Percentiles rank a stretch among this genome's conserved stretches.
Evolutionary conservation across 2,888 invertebrate species (phyloP).

Genomic region (Trypoxylon attenuatum): DNA sequence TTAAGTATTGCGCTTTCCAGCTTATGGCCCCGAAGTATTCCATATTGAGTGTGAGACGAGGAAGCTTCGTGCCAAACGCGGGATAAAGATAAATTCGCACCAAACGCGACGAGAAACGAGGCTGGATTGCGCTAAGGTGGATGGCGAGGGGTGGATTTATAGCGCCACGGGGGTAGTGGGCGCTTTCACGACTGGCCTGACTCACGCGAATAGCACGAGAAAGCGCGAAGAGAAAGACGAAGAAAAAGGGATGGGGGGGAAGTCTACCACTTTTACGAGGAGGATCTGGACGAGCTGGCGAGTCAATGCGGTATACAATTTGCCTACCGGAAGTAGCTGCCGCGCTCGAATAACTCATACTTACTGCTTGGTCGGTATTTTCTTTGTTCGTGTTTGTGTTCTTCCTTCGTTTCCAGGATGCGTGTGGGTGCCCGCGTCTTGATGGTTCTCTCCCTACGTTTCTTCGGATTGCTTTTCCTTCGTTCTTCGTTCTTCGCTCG

Average conservation of each 20-base stretch:
- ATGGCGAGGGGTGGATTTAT: constrained; percentile 51
- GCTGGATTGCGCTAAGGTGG: background rate
- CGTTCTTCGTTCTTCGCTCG: constrained; percentile 17
- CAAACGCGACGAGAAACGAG: constrained; percentile 13
- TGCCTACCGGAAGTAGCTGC: constrained; percentile 36
- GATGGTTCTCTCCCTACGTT: too few relatives aligned
- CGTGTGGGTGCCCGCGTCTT: background rate
- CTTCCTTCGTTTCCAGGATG: background rate
- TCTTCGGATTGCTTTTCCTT: too few relatives aligned
- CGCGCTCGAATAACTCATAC: constrained; percentile 33
- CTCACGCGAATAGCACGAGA: constrained; percentile 50
- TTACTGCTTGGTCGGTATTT: constrained; percentile 43
- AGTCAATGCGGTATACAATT: constrained; percentile 32
- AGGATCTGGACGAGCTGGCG: constrained; percentile 17
- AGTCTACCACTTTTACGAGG: constrained; percentile 39
- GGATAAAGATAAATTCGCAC: constrained; percentile 56
- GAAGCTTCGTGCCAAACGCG: constrained; percentile 37
- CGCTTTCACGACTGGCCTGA: constrained; percentile 57
- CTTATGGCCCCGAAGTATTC: constrained; percentile 65
- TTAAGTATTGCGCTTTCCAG: constrained; percentile 69
- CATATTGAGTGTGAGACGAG: constrained; percentile 59
- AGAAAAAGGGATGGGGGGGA: constrained; percentile 1
- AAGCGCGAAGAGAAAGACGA: constrained; percentile 1
- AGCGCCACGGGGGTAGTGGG: constrained; percentile 43
- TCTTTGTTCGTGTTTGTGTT: constrained; percentile 1